Conservation (phyloP, 2,113 vertebrate genomes). For the Dipodomys merriami region DNA sequence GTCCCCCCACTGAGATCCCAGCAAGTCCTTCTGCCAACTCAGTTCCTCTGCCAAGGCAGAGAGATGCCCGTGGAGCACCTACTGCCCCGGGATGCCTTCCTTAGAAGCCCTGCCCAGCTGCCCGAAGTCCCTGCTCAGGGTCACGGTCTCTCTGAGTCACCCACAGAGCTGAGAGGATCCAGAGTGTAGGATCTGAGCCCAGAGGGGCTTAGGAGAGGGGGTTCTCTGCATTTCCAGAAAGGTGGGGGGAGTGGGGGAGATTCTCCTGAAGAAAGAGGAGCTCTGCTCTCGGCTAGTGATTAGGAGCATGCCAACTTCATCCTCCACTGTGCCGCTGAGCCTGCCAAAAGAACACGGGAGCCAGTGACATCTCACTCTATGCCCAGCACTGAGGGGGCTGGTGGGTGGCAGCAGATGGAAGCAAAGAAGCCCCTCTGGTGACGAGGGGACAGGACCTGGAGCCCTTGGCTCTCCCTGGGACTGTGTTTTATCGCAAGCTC, state of each 20-base stretch:
- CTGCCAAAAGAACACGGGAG: neutral
- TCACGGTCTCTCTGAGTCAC: neutral
- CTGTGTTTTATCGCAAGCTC: neutral
- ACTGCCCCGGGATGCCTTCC: neutral
- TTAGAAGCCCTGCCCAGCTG: neutral
- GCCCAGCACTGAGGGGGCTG: neutral
- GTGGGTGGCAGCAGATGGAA: neutral
- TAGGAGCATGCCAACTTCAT: neutral
- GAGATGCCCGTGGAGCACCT: neutral
- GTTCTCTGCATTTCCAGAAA: rapidly evolving
- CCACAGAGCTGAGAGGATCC: neutral
- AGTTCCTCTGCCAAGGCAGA: neutral
- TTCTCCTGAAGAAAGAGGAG: too few relatives aligned
- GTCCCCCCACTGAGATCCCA: neutral
- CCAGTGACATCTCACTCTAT: neutral
- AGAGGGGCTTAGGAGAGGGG: neutral
- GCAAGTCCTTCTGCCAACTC: neutral
- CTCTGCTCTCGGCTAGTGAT: neutral
- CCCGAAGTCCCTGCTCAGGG: neutral
- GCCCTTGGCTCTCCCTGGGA: neutral
- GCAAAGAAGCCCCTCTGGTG: too few relatives aligned
- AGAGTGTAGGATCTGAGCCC: rapidly evolving
- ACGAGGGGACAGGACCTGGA: neutral
- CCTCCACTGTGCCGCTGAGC: neutral
- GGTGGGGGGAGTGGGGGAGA: neutral